Evolutionary conservation across 1,140 invertebrate species (phyloP).

Genomic region (Drosophila sechellia): DNA sequence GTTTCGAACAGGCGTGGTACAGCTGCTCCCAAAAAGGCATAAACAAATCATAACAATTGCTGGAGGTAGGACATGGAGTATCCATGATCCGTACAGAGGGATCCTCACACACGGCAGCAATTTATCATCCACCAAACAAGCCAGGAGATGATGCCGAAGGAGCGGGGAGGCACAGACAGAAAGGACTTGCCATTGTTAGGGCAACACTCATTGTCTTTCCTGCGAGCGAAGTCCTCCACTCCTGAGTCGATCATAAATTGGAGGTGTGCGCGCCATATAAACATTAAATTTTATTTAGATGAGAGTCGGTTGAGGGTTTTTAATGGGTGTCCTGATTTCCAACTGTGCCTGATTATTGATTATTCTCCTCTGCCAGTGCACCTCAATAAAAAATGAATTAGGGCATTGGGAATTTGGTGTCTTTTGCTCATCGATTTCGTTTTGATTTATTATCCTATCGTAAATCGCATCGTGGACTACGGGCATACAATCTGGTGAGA

Average conservation of each 20-base stretch:
- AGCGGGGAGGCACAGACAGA: background rate
- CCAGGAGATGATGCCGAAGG: constrained; percentile 35
- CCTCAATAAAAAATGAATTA: constrained; percentile 81
- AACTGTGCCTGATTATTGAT: constrained; percentile 76
- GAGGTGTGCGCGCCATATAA: constrained; percentile 70
- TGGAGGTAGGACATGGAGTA: constrained; percentile 22
- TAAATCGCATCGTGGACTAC: constrained; percentile 53
- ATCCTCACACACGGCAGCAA: constrained; percentile 53
- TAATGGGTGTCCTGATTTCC: constrained; percentile 80
- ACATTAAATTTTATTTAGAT: constrained; percentile 80
- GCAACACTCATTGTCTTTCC: constrained; percentile 41
- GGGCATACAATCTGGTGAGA: constrained; percentile 16
- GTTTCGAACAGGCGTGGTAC: constrained; percentile 56
- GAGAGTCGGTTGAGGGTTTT: constrained; percentile 41
- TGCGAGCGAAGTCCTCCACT: constrained; percentile 15
- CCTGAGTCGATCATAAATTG: constrained; percentile 22
- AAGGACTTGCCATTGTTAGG: constrained; percentile 58
- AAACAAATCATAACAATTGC: constrained; percentile 75
- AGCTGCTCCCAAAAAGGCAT: constrained; percentile 57
- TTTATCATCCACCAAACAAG: constrained; percentile 75
- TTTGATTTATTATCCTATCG: constrained; percentile 73
- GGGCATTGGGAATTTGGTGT: constrained; percentile 55
- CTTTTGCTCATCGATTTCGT: constrained; percentile 36
- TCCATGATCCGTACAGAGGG: constrained; percentile 8
- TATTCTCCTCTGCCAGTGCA: constrained; percentile 52